These are phyloP conservation scores for Prionailurus bengalensis DNA, from an alignment of 2,113 vertebrate species.

Conservation along the genomic window DNA sequence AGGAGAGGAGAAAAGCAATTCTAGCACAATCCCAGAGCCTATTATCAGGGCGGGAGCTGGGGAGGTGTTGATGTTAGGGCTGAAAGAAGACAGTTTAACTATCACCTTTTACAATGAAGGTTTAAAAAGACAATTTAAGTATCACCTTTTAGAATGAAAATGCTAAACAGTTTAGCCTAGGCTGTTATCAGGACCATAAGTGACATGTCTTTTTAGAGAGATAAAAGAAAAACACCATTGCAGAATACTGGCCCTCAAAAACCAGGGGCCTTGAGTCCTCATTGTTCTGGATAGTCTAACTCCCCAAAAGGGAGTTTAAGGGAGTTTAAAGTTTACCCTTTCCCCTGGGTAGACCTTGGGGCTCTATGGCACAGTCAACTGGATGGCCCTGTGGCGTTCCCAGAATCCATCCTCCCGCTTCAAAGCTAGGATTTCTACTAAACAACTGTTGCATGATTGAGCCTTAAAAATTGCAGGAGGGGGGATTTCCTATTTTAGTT, in stretches of 20 bases:
- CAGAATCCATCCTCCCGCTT: neutral
- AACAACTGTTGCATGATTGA: neutral
- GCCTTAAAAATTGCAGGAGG: neutral
- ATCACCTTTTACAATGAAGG: constrained; percentile 69
- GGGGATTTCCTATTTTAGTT: constrained; percentile 14
- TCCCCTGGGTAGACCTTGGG: neutral
- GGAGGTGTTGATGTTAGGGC: constrained; percentile 73
- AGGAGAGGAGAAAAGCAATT: neutral
- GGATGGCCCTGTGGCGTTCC: neutral
- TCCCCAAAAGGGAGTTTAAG: neutral
- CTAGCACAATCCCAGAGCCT: constrained; percentile 12
- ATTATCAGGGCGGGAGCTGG: constrained; percentile 76
- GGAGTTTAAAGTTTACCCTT: neutral
- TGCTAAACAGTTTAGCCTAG: constrained; percentile 78
- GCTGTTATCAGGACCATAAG: constrained; percentile 60
- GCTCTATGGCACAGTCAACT: neutral
- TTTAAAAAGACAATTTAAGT: constrained; percentile 81
- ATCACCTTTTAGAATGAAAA: constrained; percentile 74
- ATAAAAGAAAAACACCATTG: constrained; percentile 55
- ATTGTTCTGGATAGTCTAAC: neutral
- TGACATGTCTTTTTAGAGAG: constrained; percentile 69
- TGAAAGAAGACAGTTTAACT: constrained; percentile 80
- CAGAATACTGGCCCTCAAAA: neutral
- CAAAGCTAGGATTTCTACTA: neutral
- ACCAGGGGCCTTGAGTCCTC: neutral